Conservation (phyloP, 2,888 invertebrate species). For the Brachyptera putata region DNA sequence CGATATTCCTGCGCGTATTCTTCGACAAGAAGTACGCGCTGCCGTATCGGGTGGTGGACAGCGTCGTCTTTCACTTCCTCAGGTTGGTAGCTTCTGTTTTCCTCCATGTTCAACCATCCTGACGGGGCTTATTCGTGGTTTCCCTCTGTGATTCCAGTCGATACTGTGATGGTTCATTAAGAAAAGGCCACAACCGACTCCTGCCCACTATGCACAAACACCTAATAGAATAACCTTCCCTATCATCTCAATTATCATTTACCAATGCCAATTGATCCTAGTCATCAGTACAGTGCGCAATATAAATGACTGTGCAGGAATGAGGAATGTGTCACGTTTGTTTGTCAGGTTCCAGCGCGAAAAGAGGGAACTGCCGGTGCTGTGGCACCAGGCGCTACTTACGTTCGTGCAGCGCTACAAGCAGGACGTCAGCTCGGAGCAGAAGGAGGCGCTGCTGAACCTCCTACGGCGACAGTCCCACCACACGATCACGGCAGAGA, state of each 20-base stretch:
- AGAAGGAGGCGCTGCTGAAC: conserved; percentile 78
- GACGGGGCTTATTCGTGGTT: too few species aligned
- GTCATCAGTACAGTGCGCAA: too few species aligned
- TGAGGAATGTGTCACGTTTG: too few species aligned
- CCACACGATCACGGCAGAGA: conserved; percentile 72
- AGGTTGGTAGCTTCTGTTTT: conserved; percentile 65
- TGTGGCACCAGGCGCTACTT: conserved; percentile 95
- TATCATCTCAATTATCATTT: too few species aligned
- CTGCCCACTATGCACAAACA: too few species aligned
- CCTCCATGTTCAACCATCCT: too few species aligned
- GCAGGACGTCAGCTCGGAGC: conserved; percentile 88
- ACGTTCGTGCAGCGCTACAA: conserved; percentile 95
- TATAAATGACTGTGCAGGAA: too few species aligned
- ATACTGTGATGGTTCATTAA: too few species aligned
- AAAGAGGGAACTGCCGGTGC: conserved; percentile 78
- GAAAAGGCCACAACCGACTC: too few species aligned
- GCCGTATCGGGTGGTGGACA: conserved; percentile 92
- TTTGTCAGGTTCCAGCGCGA: conserved; percentile 86
- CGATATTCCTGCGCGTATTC: conserved; percentile 88
- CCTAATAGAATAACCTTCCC: too few species aligned
- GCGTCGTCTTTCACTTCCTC: conserved; percentile 89
- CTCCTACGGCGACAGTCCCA: conserved; percentile 71
- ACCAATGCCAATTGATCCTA: too few species aligned
- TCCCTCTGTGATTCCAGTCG: too few species aligned
- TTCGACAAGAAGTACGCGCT: conserved; percentile 97